phyloP scores from a whole-genome alignment of 2,797 vertebrate genomes.

The Coilia nasus region DNA sequence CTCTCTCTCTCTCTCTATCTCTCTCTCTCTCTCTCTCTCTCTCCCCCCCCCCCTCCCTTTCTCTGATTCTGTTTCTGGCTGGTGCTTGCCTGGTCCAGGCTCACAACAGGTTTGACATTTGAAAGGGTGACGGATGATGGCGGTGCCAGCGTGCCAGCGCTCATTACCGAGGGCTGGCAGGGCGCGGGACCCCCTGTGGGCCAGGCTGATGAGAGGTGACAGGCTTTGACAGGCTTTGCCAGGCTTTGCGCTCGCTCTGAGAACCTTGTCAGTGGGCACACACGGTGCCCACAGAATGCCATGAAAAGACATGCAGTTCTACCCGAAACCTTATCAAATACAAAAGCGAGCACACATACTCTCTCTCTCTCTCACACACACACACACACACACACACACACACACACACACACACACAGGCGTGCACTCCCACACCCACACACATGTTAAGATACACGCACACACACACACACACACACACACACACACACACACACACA shows the following conservation, averaged over 20 bases:
- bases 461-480: background rate
- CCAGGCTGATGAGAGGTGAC: constrained; percentile 21
- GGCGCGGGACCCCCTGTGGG: background rate
- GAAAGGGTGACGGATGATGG: constrained; percentile 1
- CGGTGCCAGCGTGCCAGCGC: constrained; percentile 19
- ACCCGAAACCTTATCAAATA: background rate
- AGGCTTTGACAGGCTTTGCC: constrained; percentile 8
- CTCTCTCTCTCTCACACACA: background rate
- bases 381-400: background rate
- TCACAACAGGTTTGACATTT: constrained; percentile 29
- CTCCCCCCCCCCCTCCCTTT: constrained; percentile 1
- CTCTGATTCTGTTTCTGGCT: background rate
- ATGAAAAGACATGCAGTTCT: constrained; percentile 1
- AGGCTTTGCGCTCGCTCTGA: background rate
- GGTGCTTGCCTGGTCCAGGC: background rate
- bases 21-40: constrained; percentile 39
- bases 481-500: too few species aligned
- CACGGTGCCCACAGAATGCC: background rate
- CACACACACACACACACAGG: background rate
- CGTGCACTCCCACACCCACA: background rate
- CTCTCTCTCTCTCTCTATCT: constrained; percentile 36
- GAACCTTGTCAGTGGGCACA: background rate
- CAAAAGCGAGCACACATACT: background rate
- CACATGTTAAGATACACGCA: background rate
- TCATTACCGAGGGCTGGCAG: background rate